Evolutionary conservation across 92 coral and sea anemone genomes (phyloP).

Genomic region (Porites cylindrica): DNA sequence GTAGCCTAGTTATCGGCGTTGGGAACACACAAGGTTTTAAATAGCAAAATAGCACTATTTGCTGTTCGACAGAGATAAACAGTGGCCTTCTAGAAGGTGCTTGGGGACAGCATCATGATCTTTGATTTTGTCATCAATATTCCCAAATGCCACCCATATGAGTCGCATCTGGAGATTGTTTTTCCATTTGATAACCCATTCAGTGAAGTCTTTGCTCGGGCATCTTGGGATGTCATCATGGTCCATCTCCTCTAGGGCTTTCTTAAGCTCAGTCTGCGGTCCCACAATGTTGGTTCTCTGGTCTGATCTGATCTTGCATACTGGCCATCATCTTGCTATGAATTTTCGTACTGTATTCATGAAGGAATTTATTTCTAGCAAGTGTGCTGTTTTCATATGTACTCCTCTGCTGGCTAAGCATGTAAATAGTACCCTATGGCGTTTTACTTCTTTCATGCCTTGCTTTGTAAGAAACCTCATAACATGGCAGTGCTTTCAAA

Average conservation of each 20-base stretch:
- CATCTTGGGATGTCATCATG: conserved; percentile 20
- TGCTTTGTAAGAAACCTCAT: background rate
- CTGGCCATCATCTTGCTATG: background rate
- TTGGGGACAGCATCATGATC: conserved; percentile 53
- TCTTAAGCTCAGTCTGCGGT: conserved; percentile 45
- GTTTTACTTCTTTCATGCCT: conserved; percentile 21
- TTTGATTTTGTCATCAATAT: background rate
- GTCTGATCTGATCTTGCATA: background rate
- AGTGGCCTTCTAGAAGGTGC: conserved; percentile 12
- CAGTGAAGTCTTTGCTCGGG: conserved; percentile 27
- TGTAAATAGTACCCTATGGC: conserved; percentile 38
- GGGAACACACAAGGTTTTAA: no score
- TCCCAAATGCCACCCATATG: conserved; percentile 34
- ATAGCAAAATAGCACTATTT: no score
- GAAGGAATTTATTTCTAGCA: conserved; percentile 49
- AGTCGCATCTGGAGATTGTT: conserved; percentile 6
- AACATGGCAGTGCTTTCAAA: no score
- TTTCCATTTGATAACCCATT: conserved; percentile 47
- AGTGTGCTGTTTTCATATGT: conserved; percentile 23
- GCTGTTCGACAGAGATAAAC: background rate
- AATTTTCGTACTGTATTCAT: background rate
- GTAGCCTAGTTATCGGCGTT: no score
- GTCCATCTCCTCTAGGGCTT: conserved; percentile 44
- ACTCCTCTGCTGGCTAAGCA: no score
- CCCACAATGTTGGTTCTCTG: conserved; percentile 7